phyloP scores from a whole-genome alignment of 1,140 invertebrate species.

The Listronotus oregonensis region DNA sequence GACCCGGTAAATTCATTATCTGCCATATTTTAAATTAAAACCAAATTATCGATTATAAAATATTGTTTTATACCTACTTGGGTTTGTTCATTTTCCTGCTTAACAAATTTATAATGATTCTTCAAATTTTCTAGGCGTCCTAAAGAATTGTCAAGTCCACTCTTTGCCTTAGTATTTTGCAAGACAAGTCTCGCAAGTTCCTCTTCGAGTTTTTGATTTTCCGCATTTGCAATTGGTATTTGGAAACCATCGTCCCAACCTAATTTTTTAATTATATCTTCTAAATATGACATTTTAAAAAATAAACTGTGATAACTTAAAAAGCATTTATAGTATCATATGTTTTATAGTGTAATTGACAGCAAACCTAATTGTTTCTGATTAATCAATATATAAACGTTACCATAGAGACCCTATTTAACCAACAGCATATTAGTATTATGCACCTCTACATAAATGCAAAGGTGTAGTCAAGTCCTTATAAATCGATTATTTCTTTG shows the following conservation, averaged over 20 bases:
- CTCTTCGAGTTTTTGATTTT: conserved; percentile 69
- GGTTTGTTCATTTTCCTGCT: conserved; percentile 62
- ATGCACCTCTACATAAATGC: no score
- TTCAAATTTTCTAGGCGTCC: conserved; percentile 58
- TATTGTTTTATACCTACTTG: conserved; percentile 53
- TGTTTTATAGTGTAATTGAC: no score
- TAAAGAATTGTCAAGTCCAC: conserved; percentile 32
- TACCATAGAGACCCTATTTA: no score
- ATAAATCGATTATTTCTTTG: no score
- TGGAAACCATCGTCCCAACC: conserved; percentile 73
- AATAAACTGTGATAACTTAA: neutral
- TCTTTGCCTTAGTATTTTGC: conserved; percentile 43
- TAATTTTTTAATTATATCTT: conserved; percentile 68
- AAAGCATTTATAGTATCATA: no score
- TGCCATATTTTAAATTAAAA: no score
- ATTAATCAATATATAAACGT: no score
- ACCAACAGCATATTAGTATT: no score
- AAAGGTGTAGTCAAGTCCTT: no score
- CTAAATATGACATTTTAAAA: conserved; percentile 52
- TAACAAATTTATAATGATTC: conserved; percentile 61
- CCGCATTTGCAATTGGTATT: conserved; percentile 72
- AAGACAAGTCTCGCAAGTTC: conserved; percentile 56
- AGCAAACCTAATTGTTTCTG: no score
- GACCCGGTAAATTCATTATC: no score
- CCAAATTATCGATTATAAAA: conserved; percentile 8